Evolutionary conservation across 1,140 invertebrate species (phyloP), one percentile per base, ranked within the genome.

Genomic region (Cydia pomonella): DNA sequence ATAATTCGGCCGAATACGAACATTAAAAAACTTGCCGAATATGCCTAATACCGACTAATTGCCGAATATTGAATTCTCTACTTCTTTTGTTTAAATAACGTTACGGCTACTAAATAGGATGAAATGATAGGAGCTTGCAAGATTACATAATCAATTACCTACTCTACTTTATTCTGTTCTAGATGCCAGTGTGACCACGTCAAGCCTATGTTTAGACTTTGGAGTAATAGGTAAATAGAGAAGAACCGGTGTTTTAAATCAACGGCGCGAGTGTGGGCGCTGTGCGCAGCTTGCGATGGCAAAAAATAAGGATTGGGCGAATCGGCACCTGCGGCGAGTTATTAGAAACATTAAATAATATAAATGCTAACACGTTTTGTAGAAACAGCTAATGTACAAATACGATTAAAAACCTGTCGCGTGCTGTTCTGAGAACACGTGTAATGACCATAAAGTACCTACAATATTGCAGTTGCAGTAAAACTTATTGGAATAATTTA

Each of bases 201-300:
- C 64, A 69, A 69, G 23, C 5, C 64, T 69, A 69, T 38, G 64
- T 69, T 69, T 69, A 69, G 64, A 33, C 29, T 69, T 69, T 69
- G 29, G 27, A 33, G 13, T 66, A 69, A 69, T 69, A 69, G 64
- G 64, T 69, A 69, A 64, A 69, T 69, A 69, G 64, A 69, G 64
- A 41, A 18, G 64, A 69, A 69, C 64, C 64, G 64, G 64, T 69
- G 64, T 69, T 69, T 69, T 69, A 69, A 69, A 69, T 69, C 64
- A 69, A 18, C 64, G 64, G 1, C 64, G 64, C 0, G 27, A 23
- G 64, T 69, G 64, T 69, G 64, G 64, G 64, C 64, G 64, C 0
- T 9, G 63, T n/a, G 63, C 27, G 23, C 16, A 33, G 29, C 64
- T 69, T 69, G 27, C 33, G 33, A 38, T 18, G 64, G 64, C 64